phyloP scores from a whole-genome alignment of 2,888 invertebrate genomes.

The Rhorus exstirpatorius region DNA sequence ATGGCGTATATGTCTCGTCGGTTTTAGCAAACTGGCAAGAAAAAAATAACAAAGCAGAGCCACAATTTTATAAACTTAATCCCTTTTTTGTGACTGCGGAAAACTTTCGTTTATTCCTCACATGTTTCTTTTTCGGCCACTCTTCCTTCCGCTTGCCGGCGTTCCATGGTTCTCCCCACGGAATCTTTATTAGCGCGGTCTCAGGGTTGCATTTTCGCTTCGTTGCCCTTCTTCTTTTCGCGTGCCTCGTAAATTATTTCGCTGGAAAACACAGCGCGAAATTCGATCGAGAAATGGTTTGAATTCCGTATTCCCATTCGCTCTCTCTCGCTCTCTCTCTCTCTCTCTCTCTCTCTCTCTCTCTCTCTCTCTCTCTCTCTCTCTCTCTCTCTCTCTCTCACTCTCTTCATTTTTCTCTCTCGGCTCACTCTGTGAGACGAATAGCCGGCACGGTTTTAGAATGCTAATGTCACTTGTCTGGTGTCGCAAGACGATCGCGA shows the following conservation, averaged over 20 bases:
- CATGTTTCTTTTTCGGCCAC: constrained; percentile 6
- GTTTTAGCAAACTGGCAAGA: too few species aligned
- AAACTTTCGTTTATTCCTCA: constrained; percentile 3
- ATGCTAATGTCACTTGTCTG: constrained; percentile 80
- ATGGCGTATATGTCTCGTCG: too few species aligned
- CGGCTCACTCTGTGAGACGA: constrained; percentile 76
- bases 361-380: background rate
- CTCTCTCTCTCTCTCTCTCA: background rate
- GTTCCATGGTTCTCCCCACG: constrained; percentile 13
- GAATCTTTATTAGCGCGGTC: constrained; percentile 67
- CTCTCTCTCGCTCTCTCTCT: constrained; percentile 9
- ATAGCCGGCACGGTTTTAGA: constrained; percentile 82
- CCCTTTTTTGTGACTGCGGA: background rate
- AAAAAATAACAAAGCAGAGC: background rate
- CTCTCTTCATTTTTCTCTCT: background rate
- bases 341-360: background rate
- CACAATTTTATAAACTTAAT: constrained; percentile 2
- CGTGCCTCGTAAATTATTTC: constrained; percentile 78
- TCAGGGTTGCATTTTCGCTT: constrained; percentile 40
- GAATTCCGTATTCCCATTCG: constrained; percentile 77
- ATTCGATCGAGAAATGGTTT: constrained; percentile 83
- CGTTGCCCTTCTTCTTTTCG: constrained; percentile 45
- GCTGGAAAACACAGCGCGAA: constrained; percentile 79
- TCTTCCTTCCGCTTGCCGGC: constrained; percentile 37
- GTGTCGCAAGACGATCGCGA: constrained; percentile 51